phyloP scores from a whole-genome alignment of 2,113 vertebrate species.

The Haemorhous mexicanus region DNA sequence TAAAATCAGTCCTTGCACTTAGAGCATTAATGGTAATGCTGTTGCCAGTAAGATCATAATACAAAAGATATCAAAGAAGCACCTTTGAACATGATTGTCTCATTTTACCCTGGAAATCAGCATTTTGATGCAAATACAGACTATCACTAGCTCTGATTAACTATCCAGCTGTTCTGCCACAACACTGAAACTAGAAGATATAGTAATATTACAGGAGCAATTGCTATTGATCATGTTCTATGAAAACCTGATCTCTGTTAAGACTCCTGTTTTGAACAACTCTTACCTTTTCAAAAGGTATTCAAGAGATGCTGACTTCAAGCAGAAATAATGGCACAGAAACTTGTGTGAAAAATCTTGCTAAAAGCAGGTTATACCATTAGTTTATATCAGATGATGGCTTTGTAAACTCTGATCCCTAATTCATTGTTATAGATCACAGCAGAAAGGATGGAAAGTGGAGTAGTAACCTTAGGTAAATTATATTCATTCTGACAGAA shows the following conservation, averaged over 20 bases:
- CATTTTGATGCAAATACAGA: not conserved
- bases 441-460: not conserved
- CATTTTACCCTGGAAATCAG: not conserved
- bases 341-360: not conserved
- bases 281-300: not conserved
- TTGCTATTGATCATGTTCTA: accelerated
- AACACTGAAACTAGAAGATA: not conserved
- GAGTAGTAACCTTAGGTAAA: not conserved
- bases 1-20: not conserved
- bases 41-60: not conserved
- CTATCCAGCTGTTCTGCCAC: not conserved
- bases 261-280: not conserved
- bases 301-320: not conserved
- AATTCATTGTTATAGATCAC: not conserved
- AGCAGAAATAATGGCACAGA: constrained; percentile 7
- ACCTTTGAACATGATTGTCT: not conserved
- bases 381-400: not conserved
- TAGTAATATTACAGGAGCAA: not conserved
- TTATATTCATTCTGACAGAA: not conserved
- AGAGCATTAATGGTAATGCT: not conserved
- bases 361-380: not conserved
- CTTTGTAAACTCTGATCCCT: not conserved
- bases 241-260: not conserved
- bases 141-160: not conserved
- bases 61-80: not conserved